phyloP scores from a whole-genome alignment of 2,113 vertebrate genomes.

The Panthera leo region DNA sequence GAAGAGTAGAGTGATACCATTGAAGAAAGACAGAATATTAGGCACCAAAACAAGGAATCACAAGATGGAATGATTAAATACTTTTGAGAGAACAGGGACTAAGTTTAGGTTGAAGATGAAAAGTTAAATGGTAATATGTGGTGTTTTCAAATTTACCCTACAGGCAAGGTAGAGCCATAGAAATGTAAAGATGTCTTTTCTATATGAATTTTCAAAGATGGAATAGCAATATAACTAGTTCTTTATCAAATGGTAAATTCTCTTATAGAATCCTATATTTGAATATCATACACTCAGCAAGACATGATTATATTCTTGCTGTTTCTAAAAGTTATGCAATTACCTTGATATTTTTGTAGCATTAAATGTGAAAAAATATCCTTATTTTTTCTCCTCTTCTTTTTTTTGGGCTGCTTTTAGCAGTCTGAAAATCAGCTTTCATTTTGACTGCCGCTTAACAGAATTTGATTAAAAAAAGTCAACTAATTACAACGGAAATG shows the following conservation, averaged over 20 bases:
- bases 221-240: constrained; percentile 34
- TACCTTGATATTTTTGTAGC: constrained; percentile 52
- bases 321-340: constrained; percentile 37
- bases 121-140: not conserved
- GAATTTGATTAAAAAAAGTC: constrained; percentile 83
- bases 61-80: not conserved
- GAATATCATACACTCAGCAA: constrained; percentile 53
- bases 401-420: constrained; percentile 52
- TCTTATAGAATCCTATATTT: constrained; percentile 40
- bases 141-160: not conserved
- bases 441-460: constrained; percentile 81
- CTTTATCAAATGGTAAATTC: not conserved
- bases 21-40: not conserved
- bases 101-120: not conserved
- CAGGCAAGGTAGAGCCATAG: not conserved
- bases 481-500: constrained; percentile 86
- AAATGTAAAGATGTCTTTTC: constrained; percentile 27
- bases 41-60: not conserved
- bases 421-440: constrained; percentile 79
- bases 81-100: not conserved
- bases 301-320: constrained; percentile 21
- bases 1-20: rapidly evolving
- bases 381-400: constrained; percentile 32
- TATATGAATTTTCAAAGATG: constrained; percentile 33
- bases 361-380: constrained; percentile 63